These are phyloP conservation scores for human (Homo sapiens) DNA, from an alignment of 2,113 vertebrate species.

Conservation along the genomic window GRCh38 chr14:84198001-84198500, in stretches of 20 bases:
- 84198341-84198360: slow-evolving; percentile 25
- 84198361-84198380: background rate
- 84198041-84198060: background rate
- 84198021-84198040: background rate
- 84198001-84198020: background rate
- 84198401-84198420: slow-evolving; percentile 22
- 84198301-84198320: slow-evolving; percentile 30
- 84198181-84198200: background rate
- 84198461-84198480: background rate
- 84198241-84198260: slow-evolving; percentile 19
- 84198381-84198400: background rate
- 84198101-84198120: background rate
- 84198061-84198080: background rate
- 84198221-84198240: slow-evolving; percentile 27
- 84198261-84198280: background rate
- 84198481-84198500: background rate
- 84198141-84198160: background rate
- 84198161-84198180: background rate
- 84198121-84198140: background rate
- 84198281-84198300: slow-evolving; percentile 58
- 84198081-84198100: background rate
- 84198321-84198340: slow-evolving; percentile 71
- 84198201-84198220: background rate
- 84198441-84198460: background rate
- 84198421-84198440: background rate